Percentiles rank a stretch among this genome's conserved stretches.
These are phyloP conservation scores for Tapirus indicus DNA, from an alignment of 2,797 vertebrate species.

Conservation along the genomic window DNA sequence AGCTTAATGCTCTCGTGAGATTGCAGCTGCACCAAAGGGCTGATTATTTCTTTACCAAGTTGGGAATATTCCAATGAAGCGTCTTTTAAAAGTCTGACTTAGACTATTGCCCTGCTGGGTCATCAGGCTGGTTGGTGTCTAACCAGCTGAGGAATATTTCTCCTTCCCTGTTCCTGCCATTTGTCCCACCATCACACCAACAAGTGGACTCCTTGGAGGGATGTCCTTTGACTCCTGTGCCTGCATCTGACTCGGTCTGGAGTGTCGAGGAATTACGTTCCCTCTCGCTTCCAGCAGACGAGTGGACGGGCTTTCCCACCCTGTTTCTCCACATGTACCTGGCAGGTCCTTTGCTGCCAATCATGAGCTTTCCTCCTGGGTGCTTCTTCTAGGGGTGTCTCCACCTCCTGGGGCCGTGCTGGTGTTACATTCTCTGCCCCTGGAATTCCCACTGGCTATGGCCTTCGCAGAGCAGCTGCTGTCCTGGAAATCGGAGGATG, in stretches of 20 bases:
- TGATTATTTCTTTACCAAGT: background rate
- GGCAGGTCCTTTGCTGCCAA: background rate
- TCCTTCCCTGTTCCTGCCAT: background rate
- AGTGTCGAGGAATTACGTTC: accelerated
- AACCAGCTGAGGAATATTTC: background rate
- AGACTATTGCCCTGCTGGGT: background rate
- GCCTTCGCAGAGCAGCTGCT: slow-evolving; percentile 98
- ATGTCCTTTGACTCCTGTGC: background rate
- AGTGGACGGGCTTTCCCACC: accelerated
- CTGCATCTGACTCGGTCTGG: background rate
- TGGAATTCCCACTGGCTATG: slow-evolving; percentile 98
- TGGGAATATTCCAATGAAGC: background rate
- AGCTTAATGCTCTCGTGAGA: background rate
- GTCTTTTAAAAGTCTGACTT: background rate
- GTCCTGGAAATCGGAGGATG: slow-evolving; percentile 94
- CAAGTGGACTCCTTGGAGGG: background rate
- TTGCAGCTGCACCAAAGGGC: background rate
- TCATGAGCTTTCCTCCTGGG: background rate
- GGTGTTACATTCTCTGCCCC: slow-evolving; percentile 96
- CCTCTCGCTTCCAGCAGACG: background rate
- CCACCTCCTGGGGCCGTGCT: slow-evolving; percentile 96
- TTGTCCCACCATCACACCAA: background rate
- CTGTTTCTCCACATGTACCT: accelerated
- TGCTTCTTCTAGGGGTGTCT: slow-evolving; percentile 92
- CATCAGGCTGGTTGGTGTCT: background rate